Base-by-base conservation (phyloP, 2,888 invertebrate species). In the Allolobophora icterica region DNA sequence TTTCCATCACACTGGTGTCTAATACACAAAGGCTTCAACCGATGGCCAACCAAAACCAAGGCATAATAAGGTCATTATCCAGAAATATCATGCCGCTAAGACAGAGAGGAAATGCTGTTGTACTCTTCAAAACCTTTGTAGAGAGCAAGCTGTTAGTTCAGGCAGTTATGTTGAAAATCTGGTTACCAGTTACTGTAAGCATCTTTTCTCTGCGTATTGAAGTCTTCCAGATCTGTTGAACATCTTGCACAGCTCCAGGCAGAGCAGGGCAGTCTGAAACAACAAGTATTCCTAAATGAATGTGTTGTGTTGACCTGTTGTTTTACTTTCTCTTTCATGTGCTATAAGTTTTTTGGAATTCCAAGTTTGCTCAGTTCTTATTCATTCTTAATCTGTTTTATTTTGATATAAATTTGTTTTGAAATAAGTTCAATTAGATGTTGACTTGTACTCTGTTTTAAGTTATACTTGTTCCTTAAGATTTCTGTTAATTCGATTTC, bases 141-240 rank as follows among this genome's bases (percentile, higher is more conserved):
- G n/a, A 30, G n/a, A n/a, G 71, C 71, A 71, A 71, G 11, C n/a
- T 71, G 71, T n/a, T 71, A 13, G 71, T 71, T 71, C 8, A 71
- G 71, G n/a, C n/a, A 71, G 30, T n/a, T 71, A n/a, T n/a, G 30
- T n/a, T 71, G 71, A 71, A 71, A 71, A 71, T 71, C n/a, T 11
- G 71, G 30, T 71, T 71, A n/a, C n/a, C 1, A n/a, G 30, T 71
- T 71, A n/a, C 71, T n/a, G 8, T n/a, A 71, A 30, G n/a, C 8
- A 8, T n/a, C 71, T 71, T 30, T 71, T 71, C 71, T 71, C 71
- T 71, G 52, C 71, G 11, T 87, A 87, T 87, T 87, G 38, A 87
- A 87, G 87, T 87, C 87, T 87, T 87, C 87, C 87, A 87, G 87
- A 38, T 87, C 87, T 87, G 38, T 87, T 21, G 35, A 87, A 35